Conservation (phyloP, 2,113 vertebrate genomes). For the Brachirus orientalis region DNA sequence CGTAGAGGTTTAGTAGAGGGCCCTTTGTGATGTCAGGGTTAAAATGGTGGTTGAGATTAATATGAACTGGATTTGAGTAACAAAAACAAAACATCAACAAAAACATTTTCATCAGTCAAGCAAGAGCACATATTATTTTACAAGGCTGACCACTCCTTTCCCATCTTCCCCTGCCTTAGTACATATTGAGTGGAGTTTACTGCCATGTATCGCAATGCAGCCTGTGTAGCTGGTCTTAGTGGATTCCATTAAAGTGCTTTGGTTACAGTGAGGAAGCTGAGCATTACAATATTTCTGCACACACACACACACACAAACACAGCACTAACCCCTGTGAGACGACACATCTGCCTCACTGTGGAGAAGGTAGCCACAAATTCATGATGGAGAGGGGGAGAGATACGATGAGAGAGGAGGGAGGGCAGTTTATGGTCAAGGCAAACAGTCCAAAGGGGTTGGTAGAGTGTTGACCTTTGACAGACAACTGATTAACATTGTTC, state of each 20-base stretch:
- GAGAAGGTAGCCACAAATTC: slow-evolving; percentile 10
- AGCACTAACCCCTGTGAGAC: slow-evolving; percentile 1
- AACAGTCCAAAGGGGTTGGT: background rate
- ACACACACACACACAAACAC: background rate
- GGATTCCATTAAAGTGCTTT: slow-evolving; percentile 55
- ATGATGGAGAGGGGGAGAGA: background rate
- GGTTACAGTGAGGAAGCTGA: slow-evolving; percentile 42
- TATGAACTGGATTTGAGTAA: too few species aligned
- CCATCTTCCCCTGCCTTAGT: slow-evolving; percentile 39
- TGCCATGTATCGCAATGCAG: slow-evolving; percentile 38
- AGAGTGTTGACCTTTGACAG: too few species aligned
- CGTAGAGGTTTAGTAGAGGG: slow-evolving; percentile 25
- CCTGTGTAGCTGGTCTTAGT: slow-evolving; percentile 2
- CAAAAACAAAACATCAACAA: background rate
- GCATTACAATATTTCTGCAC: slow-evolving; percentile 28
- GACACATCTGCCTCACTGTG: slow-evolving; percentile 17
- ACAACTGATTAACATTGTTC: too few species aligned
- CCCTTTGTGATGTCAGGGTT: too few species aligned
- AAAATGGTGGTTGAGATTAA: too few species aligned
- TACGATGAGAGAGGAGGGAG: background rate
- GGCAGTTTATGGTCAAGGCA: background rate
- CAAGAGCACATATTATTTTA: background rate
- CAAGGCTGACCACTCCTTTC: slow-evolving; percentile 26
- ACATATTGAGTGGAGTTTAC: slow-evolving; percentile 46
- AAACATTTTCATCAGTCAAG: background rate